Conservation (phyloP, 2,888 invertebrate species). For the Galerucella pusilla region DNA sequence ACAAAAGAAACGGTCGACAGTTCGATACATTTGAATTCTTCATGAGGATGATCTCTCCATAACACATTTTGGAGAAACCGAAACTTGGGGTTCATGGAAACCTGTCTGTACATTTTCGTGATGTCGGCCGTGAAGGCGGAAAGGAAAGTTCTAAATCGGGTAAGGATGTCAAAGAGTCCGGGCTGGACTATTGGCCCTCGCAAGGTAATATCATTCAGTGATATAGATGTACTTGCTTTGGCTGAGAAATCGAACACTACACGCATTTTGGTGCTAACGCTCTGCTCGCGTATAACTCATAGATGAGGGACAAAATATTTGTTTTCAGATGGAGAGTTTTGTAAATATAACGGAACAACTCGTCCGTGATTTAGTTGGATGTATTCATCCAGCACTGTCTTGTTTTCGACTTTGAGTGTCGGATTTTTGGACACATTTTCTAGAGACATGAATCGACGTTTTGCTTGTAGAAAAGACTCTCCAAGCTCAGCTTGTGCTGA, state of each 20-base stretch:
- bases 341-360: neutral
- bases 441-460: slow-evolving; percentile 1
- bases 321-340: neutral
- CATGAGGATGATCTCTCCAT: neutral
- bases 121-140: neutral
- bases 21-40: neutral
- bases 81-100: too few relatives aligned
- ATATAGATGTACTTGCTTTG: slow-evolving; percentile 19
- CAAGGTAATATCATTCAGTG: slow-evolving; percentile 25
- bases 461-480: neutral
- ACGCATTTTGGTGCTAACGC: slow-evolving; percentile 33
- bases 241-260: slow-evolving; percentile 35
- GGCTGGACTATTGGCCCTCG: slow-evolving; percentile 28
- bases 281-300: neutral
- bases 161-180: slow-evolving; percentile 22
- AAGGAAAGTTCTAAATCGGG: neutral
- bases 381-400: slow-evolving; percentile 4
- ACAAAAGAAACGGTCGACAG: neutral
- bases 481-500: slow-evolving; percentile 1
- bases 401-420: neutral
- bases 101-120: neutral
- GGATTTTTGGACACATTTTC: neutral
- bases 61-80: too few relatives aligned
- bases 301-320: slow-evolving; percentile 2
- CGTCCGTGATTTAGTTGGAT: neutral